Conservation (phyloP, 2,113 vertebrate genomes). For the Corvus cornix region DNA sequence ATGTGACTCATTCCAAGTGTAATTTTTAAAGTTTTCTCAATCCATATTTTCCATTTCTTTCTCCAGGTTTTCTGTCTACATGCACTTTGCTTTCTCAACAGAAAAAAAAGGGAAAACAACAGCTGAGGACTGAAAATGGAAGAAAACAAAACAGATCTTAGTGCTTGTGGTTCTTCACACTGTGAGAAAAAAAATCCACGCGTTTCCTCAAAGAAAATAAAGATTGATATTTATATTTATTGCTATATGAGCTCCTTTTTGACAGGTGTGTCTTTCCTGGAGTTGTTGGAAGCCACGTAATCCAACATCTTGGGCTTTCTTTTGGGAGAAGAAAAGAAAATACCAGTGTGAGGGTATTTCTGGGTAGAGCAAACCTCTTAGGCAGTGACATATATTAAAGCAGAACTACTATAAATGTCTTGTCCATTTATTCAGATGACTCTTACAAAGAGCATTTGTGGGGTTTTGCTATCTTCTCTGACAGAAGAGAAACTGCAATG, state of each 20-base stretch:
- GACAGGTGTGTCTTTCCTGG: background rate
- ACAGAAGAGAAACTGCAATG: background rate
- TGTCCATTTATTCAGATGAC: background rate
- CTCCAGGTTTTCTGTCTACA: accelerated
- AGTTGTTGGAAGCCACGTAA: background rate
- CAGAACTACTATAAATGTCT: background rate
- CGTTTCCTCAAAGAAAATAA: background rate
- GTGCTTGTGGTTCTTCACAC: background rate
- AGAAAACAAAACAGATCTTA: background rate
- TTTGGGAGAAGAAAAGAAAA: background rate
- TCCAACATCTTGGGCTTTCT: background rate
- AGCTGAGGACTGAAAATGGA: background rate
- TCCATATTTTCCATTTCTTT: background rate
- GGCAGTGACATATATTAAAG: background rate
- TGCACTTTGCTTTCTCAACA: background rate
- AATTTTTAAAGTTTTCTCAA: background rate
- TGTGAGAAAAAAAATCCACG: background rate
- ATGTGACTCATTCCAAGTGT: background rate
- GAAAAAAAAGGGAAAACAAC: background rate
- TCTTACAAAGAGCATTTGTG: background rate
- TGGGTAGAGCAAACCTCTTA: background rate
- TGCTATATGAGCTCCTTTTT: background rate
- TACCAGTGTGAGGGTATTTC: background rate
- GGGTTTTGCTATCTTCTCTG: background rate
- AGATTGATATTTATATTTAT: background rate